Conservation (phyloP, 2,113 vertebrate species). For the Canis aureus region DNA sequence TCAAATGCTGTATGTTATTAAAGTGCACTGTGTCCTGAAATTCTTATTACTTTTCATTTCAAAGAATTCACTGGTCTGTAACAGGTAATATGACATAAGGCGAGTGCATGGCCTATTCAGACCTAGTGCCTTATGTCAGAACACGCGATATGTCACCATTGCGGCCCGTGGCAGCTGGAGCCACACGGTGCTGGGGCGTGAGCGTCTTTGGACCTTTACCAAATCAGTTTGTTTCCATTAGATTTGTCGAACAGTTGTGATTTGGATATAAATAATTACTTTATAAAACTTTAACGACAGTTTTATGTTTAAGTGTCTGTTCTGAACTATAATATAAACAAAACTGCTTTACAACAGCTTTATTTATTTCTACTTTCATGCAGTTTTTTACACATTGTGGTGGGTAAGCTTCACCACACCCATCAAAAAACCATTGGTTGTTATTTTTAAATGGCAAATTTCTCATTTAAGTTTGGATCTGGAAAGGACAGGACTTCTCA, state of each 20-base stretch:
- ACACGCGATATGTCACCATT: conserved; percentile 84
- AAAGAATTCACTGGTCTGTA: conserved; percentile 86
- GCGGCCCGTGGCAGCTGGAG: conserved; percentile 81
- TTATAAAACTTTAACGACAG: conserved; percentile 82
- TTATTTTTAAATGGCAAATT: conserved; percentile 81
- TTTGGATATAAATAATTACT: conserved; percentile 83
- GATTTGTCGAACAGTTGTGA: conserved; percentile 83
- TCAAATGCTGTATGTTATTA: conserved; percentile 87
- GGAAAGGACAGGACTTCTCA: conserved; percentile 65
- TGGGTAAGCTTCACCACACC: conserved; percentile 85
- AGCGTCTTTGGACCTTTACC: conserved; percentile 84
- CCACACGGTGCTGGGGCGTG: conserved; percentile 85
- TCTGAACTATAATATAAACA: conserved; percentile 82
- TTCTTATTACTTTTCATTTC: conserved; percentile 84
- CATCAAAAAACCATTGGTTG: conserved; percentile 88
- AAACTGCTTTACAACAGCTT: conserved; percentile 87
- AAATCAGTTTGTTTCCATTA: conserved; percentile 85
- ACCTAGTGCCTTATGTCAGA: conserved; percentile 89
- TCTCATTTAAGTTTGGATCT: conserved; percentile 78
- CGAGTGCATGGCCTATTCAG: conserved; percentile 86
- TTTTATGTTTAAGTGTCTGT: conserved; percentile 84
- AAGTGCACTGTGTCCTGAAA: conserved; percentile 87
- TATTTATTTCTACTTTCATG: conserved; percentile 90
- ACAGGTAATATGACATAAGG: conserved; percentile 86
- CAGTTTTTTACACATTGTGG: conserved; percentile 88